A percentile compares a stretch with the other conserved stretches of the same genome.
phyloP scores from a whole-genome alignment of 2,888 invertebrate species.

The Tiliacea citrago region DNA sequence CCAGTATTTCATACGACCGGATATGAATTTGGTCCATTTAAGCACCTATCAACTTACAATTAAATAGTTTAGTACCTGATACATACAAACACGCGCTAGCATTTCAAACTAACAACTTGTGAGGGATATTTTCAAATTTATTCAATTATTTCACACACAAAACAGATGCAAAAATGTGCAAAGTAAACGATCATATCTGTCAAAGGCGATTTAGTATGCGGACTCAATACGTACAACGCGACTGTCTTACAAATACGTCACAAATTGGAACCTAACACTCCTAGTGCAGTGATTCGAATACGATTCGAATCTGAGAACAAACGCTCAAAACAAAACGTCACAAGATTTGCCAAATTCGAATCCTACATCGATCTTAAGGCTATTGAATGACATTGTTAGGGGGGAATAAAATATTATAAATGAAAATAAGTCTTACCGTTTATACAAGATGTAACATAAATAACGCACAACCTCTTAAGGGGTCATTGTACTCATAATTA shows the following conservation, averaged over 20 bases:
- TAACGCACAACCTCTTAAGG: no score
- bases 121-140: slow-evolving; percentile 43
- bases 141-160: slow-evolving; percentile 26
- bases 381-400: no score
- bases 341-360: neutral
- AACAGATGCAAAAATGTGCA: slow-evolving; percentile 41
- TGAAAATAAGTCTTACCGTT: no score
- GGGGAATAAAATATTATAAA: no score
- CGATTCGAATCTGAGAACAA: neutral
- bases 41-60: slow-evolving; percentile 12
- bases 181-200: slow-evolving; percentile 51
- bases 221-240: slow-evolving; percentile 19
- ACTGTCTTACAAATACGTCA: slow-evolving; percentile 27
- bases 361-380: no score
- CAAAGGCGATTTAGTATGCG: slow-evolving; percentile 39
- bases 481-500: no score
- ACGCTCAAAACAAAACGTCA: neutral
- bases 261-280: slow-evolving; percentile 25
- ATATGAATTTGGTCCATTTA: slow-evolving; percentile 26
- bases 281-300: neutral
- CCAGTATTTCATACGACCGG: slow-evolving; percentile 39
- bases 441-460: no score
- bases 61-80: neutral
- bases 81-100: neutral
- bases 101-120: slow-evolving; percentile 33